Evolutionary conservation across 2,113 vertebrate genomes (phyloP), one percentile per base, ranked within the genome.

Genomic region (Ptychochromis oligacanthus): DNA sequence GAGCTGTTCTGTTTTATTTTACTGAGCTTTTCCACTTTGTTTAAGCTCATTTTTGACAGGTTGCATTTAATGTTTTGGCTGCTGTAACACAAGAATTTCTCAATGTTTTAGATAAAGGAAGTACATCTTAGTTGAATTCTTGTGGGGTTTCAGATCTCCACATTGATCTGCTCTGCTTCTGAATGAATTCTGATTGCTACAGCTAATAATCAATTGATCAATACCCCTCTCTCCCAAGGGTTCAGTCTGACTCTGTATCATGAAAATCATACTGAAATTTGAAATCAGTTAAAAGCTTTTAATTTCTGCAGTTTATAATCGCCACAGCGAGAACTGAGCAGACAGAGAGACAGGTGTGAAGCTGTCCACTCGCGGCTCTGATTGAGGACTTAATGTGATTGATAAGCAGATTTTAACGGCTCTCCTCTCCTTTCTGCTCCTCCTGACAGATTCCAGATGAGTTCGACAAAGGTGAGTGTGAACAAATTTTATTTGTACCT

Each of bases 391-490:
- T 5, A 20, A 43, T 0, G 7, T 9, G 62, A 6, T 24, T 3
- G 62, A 3, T 5, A 20, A 15, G 15, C 49, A 74, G 6, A 8
- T 83, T 40, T n/a, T 40, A 76, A 13, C 40, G 1, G 1, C 11
- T 57, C 58, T 67, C 90, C 58, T 90, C 31, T 80, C n/a, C 74
- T 80, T 75, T 83, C 10, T 82, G 43, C 55, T 61, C 18, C 80
- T 46, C 60, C 89, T 80, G 55, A 28, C 90, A 98, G 97, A 96
- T 99, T 90, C 96, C 96, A 2, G 97, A 99, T 65, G 97, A 98
- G 91, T 99, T 98, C 65, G 97, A 98, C 94, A 95, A 91, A 49
- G 97, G 97, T 99, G 91, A 97, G 97, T 97, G 77, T 54, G 3
- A 74, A 15, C 28, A 1, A 31, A 31, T 4, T 31, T 31, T 3